Base-by-base conservation (phyloP, 2,888 invertebrate species). In the Agrochola lychnidis region DNA sequence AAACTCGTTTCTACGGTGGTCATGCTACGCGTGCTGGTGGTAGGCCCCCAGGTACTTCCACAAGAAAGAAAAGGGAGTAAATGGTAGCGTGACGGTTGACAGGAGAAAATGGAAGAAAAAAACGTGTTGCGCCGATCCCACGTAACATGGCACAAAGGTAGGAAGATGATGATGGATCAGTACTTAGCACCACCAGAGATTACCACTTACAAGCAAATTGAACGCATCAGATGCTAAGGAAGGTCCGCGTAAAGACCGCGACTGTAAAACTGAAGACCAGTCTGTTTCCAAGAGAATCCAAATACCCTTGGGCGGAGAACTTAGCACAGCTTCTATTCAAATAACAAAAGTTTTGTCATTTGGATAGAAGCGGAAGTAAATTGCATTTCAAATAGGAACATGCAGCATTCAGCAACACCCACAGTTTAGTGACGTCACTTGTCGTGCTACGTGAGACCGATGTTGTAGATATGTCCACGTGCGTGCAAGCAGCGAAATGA, bases 291-390 rank as follows among this genome's bases (percentile, higher is more conserved):
- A 73, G 4, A 51, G 16, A 30, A 19, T 30, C 5, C 0, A n/a
- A 53, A 25, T 22, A 30, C 16, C 4, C 0, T 30, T 9, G 19
- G 22, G 5, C 25, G 42, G 7, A 63, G 22, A 56, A 36, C 1
- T 57, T 72, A 36, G 36, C 73, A 48, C 40, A 45, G 6, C 4
- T 25, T 48, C 10, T 25, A 19, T 4, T 6, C 4, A 36, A 36
- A 36, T 30, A 2, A 19, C 6, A 42, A 25, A 73, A 59, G 5
- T 16, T 76, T 42, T n/a, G 14, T 2, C 12, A 48, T 40, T 67
- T 51, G 10, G 40, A 25, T 59, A 48, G 10, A 30, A 78, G 10
- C 40, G 51, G 16, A 69, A 76, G 30, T 19, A 57, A 70, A 45
- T 45, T 10, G 14, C 16, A 61, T 53, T 25, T 61, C 7, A 61